Evolutionary conservation across 2,113 vertebrate species (phyloP).

Genomic region (Phylloscopus whistleri): DNA sequence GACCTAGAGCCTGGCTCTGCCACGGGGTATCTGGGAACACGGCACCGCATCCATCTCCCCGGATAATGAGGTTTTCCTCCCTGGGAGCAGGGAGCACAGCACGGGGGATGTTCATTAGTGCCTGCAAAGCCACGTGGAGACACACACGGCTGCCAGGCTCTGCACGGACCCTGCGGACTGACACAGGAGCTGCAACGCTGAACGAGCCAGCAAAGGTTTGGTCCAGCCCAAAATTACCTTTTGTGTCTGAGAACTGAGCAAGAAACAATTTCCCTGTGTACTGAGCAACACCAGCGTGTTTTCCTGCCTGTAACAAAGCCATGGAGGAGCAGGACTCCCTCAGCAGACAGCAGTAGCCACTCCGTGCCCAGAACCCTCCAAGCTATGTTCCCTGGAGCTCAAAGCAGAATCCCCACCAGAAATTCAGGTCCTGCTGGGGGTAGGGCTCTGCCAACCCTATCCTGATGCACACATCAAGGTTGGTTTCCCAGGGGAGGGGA

Average conservation of each 20-base stretch:
- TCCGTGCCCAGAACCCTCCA: not conserved
- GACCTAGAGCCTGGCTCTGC: not conserved
- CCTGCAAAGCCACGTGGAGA: not conserved
- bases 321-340: not conserved
- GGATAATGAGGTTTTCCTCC: not conserved
- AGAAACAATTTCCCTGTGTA: rapidly evolving
- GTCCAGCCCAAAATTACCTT: not conserved
- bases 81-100: not conserved
- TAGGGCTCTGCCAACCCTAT: not conserved
- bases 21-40: not conserved
- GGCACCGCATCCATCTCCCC: not conserved
- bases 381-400: not conserved
- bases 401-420: not conserved
- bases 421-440: not conserved
- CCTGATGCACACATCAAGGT: not conserved
- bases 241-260: not conserved
- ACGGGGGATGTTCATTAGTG: not conserved
- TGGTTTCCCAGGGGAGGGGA: not conserved
- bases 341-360: not conserved
- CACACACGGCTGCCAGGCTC: not conserved
- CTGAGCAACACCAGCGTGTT: rapidly evolving
- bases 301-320: not conserved
- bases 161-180: not conserved
- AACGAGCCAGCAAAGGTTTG: not conserved
- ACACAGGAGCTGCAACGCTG: not conserved